These are phyloP conservation scores for Champsocephalus esox DNA, from an alignment of 2,797 vertebrate species.

Conservation along the genomic window DNA sequence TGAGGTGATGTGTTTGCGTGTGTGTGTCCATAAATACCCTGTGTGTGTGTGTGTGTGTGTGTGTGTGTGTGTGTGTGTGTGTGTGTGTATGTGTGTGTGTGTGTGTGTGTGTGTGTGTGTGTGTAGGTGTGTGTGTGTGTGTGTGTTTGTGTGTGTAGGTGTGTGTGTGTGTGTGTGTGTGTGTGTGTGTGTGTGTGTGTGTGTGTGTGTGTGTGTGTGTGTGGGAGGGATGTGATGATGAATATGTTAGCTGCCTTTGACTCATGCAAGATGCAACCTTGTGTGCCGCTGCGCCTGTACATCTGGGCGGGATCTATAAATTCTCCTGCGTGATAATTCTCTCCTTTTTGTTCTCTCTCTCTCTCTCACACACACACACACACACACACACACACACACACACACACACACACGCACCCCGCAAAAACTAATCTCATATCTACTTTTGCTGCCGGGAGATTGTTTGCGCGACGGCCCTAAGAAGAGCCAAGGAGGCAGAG, in stretches of 20 bases:
- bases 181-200: no score
- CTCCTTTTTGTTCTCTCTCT: not conserved
- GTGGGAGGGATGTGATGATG: constrained; percentile 58
- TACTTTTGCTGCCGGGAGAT: constrained; percentile 66
- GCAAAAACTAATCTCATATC: constrained; percentile 73
- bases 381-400: constrained; percentile 40
- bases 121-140: not conserved
- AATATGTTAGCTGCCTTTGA: constrained; percentile 67
- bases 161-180: no score
- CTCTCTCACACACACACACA: constrained; percentile 8
- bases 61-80: no score
- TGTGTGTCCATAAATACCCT: constrained; percentile 23
- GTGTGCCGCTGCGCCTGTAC: constrained; percentile 42
- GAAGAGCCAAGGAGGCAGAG: constrained; percentile 48
- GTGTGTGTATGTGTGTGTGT: no score
- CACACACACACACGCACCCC: constrained; percentile 42
- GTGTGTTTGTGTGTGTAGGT: no score
- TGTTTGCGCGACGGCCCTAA: constrained; percentile 61
- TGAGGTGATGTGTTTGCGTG: constrained; percentile 32
- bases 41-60: not conserved
- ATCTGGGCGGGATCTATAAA: constrained; percentile 69
- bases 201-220: constrained; percentile 18
- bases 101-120: constrained; percentile 6
- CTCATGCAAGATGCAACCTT: constrained; percentile 63
- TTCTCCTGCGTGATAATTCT: constrained; percentile 45